Evolutionary conservation across 2,888 invertebrate species (phyloP), one percentile per base, ranked within the genome.

Genomic region (Cerceris rybyensis): DNA sequence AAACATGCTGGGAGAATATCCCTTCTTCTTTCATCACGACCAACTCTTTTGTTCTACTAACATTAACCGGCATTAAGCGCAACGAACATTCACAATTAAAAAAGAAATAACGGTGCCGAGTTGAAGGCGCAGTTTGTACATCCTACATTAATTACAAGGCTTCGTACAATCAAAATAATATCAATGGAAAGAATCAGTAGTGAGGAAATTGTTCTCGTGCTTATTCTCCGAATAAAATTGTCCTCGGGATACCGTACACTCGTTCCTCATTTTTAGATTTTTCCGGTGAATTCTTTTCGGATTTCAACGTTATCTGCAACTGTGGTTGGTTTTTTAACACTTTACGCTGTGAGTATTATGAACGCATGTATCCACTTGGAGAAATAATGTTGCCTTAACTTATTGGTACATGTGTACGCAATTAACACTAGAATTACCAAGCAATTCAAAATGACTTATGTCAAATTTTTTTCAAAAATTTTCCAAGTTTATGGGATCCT

Each of bases 1-100:
- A 64, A 14, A 28, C 13, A 58, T 59, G 16, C 61, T 57, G 16
- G 28, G 43, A n/a, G 50, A 66, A 16, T 16, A n/a, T 49, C 49
- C 57, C 54, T 59, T 63, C 46, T n/a, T n/a, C 46, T 55, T 42
- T 13, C 41, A 39, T 28, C 42, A 39, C 39, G 42, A 42, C 50
- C 50, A 68, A 63, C 28, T 61, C 75, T 68, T 71, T 72, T 65
- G 71, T 69, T 80, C 63, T 54, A 70, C 70, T 75, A 72, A 52
- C 11, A 7, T 42, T 2, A 65, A 14, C 8, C 50, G 68, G 57
- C 55, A 41, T 65, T 60, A 55, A 61, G 39, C 46, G 57, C 60
- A 75, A 75, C 54, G 39, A 71, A 71, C 61, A 43, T 50, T 61
- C 57, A 11, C 61, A 59, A 80, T 80, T 72, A 75, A 72, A 66